Evolutionary conservation across 1,140 invertebrate species (phyloP), one percentile per base, ranked within the genome.

Genomic region (Drosophila trapezifrons): DNA sequence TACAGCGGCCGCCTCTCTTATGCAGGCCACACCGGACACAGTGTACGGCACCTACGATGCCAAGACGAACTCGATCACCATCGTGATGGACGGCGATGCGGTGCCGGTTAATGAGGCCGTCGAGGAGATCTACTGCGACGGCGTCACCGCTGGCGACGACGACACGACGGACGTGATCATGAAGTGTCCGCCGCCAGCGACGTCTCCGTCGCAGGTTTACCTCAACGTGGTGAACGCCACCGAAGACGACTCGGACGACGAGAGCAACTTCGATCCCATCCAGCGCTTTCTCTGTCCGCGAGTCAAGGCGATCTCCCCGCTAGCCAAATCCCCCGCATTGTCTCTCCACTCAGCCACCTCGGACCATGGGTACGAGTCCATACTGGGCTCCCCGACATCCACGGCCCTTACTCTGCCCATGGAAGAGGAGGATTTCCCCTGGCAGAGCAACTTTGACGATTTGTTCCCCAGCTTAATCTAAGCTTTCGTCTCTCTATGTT

Each of bases 21-120:
- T 79, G n/a, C 60, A 91, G 27, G 92, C 93, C 59, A 92, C 93
- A 27, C 91, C 93, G 25, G 93, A 95, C 70, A 93, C 94, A 37
- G 94, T 96, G 45, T 96, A 95, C 62, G 95, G 95, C 13, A 96
- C 94, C 32, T 95, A 94, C 62, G 95, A 96, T 83, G 95, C 96
- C 82, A 93, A 93, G 47, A 95, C 94, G 4, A 95, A 96, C 80
- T 95, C 94, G 52, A 94, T 96, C 25, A 96, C 95, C 0, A 95
- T 96, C 2, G 93, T 96, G 54, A 94, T 96, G 75, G 93, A 94
- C 4, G 94, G 93, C 40, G 94, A 94, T 75, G 93, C 95, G 25
- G 93, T 94, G 59, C 91, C 92, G 2, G 82, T 94, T 3, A 93
- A 93, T 22, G 94, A 94, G 66, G 93, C 93, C 46, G 90, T 93